Base-by-base conservation (phyloP, 2,797 vertebrate species). In the Hoplostethus atlanticus region DNA sequence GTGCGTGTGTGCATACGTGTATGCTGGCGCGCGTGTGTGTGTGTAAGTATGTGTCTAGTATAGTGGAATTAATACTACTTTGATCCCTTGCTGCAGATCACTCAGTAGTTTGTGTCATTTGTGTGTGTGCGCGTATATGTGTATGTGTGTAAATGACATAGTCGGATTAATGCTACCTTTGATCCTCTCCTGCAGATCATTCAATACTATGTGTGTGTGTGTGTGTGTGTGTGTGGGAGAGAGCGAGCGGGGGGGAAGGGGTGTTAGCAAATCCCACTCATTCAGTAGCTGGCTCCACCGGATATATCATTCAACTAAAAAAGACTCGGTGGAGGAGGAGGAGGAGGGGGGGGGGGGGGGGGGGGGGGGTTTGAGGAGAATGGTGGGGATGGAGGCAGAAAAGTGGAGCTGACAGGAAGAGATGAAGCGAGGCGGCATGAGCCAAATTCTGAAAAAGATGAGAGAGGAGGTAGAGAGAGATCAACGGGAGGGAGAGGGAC, bases 301-400 rank as follows among this genome's bases (percentile, higher is more conserved):
- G 78, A 89, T 84, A 74, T 78, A 84, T 76, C 87, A 87, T 87
- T 91, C 84, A 86, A 52, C 53, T 67, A 81, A 80, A 87, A 85
- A 61, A 12, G 52, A 62, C 71, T 52, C 44, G 59, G n/a, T 13
- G 46, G 66, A 2, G 10, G 36, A 73, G 55, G 72, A 53, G 38
- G 50, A 54, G 73, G 58, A 71, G 44, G 47, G 10, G 66, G 38
- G n/a, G 21, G 11, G 36, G 72, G 56, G 38, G 50, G 56, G 73
- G 58, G 73, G 44, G 47, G 10, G 66, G 38, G n/a, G 21, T 1
- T 21, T 34, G 65, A 60, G 62, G 81, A 70, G 65, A 51, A 63
- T 3, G 15, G 46, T 5, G 21, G 21, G 50, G 73, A 81, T 64
- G 8, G 68, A 79, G 59, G 80, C 48, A 64, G 68, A 61, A 77